These are phyloP conservation scores for Macrophya annulata DNA, from an alignment of 2,888 invertebrate species.

Conservation along the genomic window DNA sequence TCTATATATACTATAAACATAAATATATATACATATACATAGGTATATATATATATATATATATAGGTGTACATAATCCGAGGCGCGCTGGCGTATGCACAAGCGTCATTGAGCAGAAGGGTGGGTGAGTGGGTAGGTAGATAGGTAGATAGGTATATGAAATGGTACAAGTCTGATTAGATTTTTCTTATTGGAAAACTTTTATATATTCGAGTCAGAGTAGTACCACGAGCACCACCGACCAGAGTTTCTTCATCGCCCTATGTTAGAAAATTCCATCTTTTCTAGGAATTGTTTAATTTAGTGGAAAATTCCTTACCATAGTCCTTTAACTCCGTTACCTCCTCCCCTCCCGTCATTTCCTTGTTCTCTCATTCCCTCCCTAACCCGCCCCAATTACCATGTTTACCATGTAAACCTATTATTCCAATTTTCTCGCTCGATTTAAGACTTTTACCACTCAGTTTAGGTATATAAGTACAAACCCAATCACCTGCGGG, in stretches of 20 bases:
- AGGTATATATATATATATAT: background rate
- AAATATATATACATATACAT: background rate
- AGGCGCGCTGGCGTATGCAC: slow-evolving; percentile 55
- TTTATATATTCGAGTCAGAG: slow-evolving; percentile 62
- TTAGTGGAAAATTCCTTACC: slow-evolving; percentile 74
- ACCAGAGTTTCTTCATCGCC: background rate
- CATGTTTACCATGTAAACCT: slow-evolving; percentile 51
- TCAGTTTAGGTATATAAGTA: background rate
- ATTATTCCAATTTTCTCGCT: slow-evolving; percentile 25
- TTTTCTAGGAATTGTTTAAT: slow-evolving; percentile 67
- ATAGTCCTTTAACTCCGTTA: background rate
- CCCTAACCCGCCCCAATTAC: slow-evolving; percentile 26
- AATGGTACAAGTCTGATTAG: slow-evolving; percentile 71
- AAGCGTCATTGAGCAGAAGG: slow-evolving; percentile 71
- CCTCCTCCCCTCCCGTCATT: too few species aligned
- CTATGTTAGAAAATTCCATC: slow-evolving; percentile 38
- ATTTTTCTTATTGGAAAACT: slow-evolving; percentile 75
- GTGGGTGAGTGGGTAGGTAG: too few species aligned
- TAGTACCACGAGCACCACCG: too few species aligned
- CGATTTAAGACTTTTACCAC: slow-evolving; percentile 38
- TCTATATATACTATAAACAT: background rate
- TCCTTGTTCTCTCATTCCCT: background rate
- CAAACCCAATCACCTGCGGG: background rate
- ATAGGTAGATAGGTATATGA: background rate
- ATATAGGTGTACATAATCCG: background rate